Evolutionary conservation across 2,113 vertebrate genomes (phyloP), one percentile per base, ranked within the genome.

Genomic region (Taurulus bubalis): DNA sequence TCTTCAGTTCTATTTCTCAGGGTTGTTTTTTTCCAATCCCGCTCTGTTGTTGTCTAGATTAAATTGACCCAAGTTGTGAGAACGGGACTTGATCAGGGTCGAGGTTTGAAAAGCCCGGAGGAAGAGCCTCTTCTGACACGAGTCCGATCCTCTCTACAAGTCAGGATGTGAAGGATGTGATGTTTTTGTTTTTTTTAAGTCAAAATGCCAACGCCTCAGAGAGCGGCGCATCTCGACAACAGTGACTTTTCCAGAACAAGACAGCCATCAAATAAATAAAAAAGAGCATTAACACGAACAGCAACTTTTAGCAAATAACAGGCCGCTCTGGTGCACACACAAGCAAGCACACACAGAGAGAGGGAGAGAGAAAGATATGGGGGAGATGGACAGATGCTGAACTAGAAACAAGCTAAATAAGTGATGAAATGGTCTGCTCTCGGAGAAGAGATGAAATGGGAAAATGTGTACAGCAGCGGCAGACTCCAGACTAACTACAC

Each of bases 361-460:
- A 71, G 80, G 71, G 40, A 85, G 40, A 15, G 77, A 74, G 77
- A 70, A 77, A 70, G 70, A 86, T 70, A 58, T 34, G 5, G 34
- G 51, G 74, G 63, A 86, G 85, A 90, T 59, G 85, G 88, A 88
- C 88, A 90, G 83, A 93, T 86, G 85, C 83, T 87, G 75, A 86
- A 85, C 69, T 53, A 85, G 80, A 90, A 85, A 90, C 69, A 65
- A 70, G 42, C 85, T 90, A 85, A 88, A 93, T 91, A 91, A 92
- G 80, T 92, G 77, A 93, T 93, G 85, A 84, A 84, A 83, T 87
- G 79, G 64, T 71, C 78, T 28, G 67, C 69, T 79, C 66, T 67
- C 71, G 15, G 72, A 71, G 64, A 81, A 38, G 79, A 88, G 72
- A 87, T 78, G 75, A 82, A 78, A 86, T 79, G 66, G 77, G 89